These are phyloP conservation scores for Etheostoma cragini DNA, from an alignment of 2,113 vertebrate genomes.

Conservation along the genomic window DNA sequence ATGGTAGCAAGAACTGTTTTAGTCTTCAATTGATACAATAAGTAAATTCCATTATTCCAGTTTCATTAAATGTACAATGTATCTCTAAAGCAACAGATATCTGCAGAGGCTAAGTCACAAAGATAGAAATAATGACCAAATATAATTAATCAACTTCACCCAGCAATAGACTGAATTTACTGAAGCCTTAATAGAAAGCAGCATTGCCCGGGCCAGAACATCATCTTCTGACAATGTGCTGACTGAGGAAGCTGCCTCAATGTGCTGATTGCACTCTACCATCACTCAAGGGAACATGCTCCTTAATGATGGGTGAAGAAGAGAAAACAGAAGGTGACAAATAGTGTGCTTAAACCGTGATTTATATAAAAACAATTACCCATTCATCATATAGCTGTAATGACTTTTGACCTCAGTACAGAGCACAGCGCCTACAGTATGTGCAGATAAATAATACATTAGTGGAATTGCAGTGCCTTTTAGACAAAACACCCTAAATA, in stretches of 20 bases:
- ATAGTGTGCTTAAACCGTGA: constrained; percentile 70
- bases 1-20: not conserved
- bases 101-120: not conserved
- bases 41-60: constrained; percentile 10
- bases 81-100: not conserved
- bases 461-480: constrained; percentile 47
- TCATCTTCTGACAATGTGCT: constrained; percentile 72
- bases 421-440: constrained; percentile 13
- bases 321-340: constrained; percentile 75
- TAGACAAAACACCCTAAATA: constrained; percentile 49
- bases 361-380: constrained; percentile 72
- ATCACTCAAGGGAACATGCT: constrained; percentile 77
- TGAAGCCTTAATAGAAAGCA: constrained; percentile 43
- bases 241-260: constrained; percentile 65
- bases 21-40: not conserved
- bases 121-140: not conserved
- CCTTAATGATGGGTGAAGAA: constrained; percentile 76
- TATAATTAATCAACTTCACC: constrained; percentile 20
- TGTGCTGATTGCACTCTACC: constrained; percentile 75
- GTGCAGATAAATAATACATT: constrained; percentile 65
- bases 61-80: constrained; percentile 2
- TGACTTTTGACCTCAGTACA: constrained; percentile 69
- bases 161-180: constrained; percentile 42
- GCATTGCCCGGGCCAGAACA: constrained; percentile 24
- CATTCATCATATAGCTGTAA: constrained; percentile 75